phyloP scores from a whole-genome alignment of 2,888 invertebrate species.

The Rhagonycha lutea region DNA sequence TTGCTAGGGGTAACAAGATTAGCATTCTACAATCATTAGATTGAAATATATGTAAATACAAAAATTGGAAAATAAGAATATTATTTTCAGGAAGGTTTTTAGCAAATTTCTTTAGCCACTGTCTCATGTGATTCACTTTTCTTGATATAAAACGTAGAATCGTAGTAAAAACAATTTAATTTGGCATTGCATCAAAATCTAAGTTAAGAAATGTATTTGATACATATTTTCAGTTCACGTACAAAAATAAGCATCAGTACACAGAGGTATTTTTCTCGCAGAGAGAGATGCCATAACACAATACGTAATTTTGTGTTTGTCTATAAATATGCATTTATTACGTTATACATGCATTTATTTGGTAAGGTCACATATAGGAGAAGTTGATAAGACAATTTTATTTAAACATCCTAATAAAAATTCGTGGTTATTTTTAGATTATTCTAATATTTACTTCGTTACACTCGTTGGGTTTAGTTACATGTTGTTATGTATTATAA shows the following conservation, averaged over 20 bases:
- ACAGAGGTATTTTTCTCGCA: no score
- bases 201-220: not conserved
- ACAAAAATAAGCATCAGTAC: not conserved
- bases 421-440: not conserved
- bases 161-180: not conserved
- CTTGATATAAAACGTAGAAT: not conserved
- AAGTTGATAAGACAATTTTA: not conserved
- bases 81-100: no score
- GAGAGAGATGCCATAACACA: not conserved
- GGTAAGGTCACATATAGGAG: not conserved
- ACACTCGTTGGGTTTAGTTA: not conserved
- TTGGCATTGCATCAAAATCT: not conserved
- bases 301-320: not conserved
- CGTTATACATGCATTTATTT: not conserved
- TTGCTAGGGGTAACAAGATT: no score
- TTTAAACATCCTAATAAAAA: not conserved
- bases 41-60: no score
- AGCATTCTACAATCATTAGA: no score
- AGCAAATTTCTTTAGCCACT: no score
- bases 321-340: not conserved
- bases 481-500: not conserved
- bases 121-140: not conserved
- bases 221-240: not conserved
- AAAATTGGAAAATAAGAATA: no score
- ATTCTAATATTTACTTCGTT: not conserved